These are phyloP conservation scores for Pediacus dermestoides DNA, from an alignment of 2,888 invertebrate species.

Conservation along the genomic window DNA sequence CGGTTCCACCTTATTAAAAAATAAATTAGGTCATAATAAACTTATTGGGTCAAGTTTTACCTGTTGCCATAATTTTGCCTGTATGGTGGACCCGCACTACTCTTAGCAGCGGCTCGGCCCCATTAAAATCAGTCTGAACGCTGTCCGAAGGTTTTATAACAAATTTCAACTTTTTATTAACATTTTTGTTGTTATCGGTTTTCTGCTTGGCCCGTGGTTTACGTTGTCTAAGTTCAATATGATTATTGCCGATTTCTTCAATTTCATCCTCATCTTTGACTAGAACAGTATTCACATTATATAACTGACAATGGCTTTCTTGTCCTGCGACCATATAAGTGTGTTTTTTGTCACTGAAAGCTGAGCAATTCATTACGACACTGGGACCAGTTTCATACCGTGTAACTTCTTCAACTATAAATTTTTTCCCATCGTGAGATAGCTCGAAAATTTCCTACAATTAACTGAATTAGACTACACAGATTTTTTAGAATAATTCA, in stretches of 20 bases:
- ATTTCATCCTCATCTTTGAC: constrained; percentile 48
- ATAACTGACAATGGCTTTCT: constrained; percentile 86
- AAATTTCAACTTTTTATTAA: constrained; percentile 62
- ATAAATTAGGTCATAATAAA: constrained; percentile 4
- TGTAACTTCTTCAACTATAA: constrained; percentile 83
- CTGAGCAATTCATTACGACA: constrained; percentile 89
- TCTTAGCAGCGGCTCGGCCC: constrained; percentile 77
- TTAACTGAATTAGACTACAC: constrained; percentile 6
- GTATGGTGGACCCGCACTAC: constrained; percentile 69
- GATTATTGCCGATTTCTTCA: constrained; percentile 46
- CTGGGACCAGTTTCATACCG: constrained; percentile 85
- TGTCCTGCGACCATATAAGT: constrained; percentile 85
- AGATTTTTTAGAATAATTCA: constrained; percentile 7
- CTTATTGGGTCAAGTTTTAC: constrained; percentile 25
- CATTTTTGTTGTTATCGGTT: constrained; percentile 55
- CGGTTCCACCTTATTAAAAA: constrained; percentile 64
- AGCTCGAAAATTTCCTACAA: constrained; percentile 89
- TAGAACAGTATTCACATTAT: constrained; percentile 60
- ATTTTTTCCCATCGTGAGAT: constrained; percentile 76
- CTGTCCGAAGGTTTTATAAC: constrained; percentile 74
- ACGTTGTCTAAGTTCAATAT: constrained; percentile 52
- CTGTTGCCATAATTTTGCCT: constrained; percentile 82
- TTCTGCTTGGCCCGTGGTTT: constrained; percentile 56
- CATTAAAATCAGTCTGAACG: constrained; percentile 80
- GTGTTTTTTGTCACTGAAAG: constrained; percentile 67